Evolutionary conservation across 2,113 vertebrate genomes (phyloP), one percentile per base, ranked within the genome.

Genomic region (Tympanuchus pallidicinctus): DNA sequence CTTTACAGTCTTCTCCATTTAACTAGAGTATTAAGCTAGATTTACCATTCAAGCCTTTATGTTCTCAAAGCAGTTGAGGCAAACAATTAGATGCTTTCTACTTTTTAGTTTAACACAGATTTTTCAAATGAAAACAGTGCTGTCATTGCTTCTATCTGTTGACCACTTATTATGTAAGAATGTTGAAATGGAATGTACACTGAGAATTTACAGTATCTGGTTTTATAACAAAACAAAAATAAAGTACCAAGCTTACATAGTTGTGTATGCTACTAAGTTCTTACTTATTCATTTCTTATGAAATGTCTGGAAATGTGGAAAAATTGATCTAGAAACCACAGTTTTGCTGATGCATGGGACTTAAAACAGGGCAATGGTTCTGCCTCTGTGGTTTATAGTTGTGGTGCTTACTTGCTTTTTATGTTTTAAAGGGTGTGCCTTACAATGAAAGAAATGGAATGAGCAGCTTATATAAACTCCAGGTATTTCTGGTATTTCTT

Each of bases 391-490:
- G 42, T 50, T 83, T 14, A 14, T 42, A 86, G n/a, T 11, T 52
- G 12, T 77, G 69, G 82, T 13, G 25, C 9, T 87, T 72, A 82
- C 72, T 57, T 80, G 74, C 10, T 21, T 93, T 96, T 84, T 78
- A 13, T 95, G 30, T 94, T 96, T 92, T 95, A 93, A 96, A 99
- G 99, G 98, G 98, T 66, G 76, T 96, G 40, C 97, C 98, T 52
- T 96, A 97, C 91, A 97, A 97, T 94, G 99, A 99, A 97, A 98
- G 98, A 86, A 99, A 98, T 40, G 99, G 99, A 95, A 99, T 99
- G 99, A 98, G 99, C 97, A 99, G 98, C 95, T 98, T 99, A 50
- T 99, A 99, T 98, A 99, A 99, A 97, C 98, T 99, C 71, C 99
- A 99, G 99, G 99, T 99, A 99, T 96, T 95, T 94, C 27, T 50